Evolutionary conservation across 2,113 vertebrate genomes (phyloP).

Genomic region (Charadrius vociferus): DNA sequence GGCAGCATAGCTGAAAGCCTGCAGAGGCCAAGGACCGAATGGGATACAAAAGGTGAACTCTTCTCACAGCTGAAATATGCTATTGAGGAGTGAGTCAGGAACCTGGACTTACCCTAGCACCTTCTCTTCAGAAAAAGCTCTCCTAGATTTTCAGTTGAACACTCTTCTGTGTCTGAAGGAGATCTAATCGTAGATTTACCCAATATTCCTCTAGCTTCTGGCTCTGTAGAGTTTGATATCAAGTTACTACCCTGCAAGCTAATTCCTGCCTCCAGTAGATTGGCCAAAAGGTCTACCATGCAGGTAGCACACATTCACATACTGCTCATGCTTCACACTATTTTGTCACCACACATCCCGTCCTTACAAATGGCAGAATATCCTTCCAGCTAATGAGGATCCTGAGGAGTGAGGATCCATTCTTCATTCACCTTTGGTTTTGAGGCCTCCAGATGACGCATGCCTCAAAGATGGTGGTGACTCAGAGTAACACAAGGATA

Average conservation of each 20-base stretch:
- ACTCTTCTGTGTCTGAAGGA: background rate
- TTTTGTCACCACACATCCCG: background rate
- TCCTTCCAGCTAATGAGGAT: background rate
- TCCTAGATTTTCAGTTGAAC: background rate
- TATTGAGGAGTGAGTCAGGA: background rate
- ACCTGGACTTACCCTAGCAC: background rate
- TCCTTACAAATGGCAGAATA: background rate
- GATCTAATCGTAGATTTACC: background rate
- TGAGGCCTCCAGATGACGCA: background rate
- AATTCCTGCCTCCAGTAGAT: background rate
- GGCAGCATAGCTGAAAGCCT: background rate
- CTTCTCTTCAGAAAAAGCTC: background rate
- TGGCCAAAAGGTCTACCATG: background rate
- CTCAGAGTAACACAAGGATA: rapidly evolving
- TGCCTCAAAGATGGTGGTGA: background rate
- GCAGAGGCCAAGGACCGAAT: background rate
- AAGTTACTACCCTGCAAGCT: background rate
- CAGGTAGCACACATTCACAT: background rate
- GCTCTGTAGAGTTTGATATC: background rate
- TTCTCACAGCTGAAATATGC: background rate
- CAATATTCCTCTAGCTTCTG: background rate
- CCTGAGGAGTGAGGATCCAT: background rate
- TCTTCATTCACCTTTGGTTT: background rate
- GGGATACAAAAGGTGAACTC: background rate
- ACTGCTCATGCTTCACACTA: background rate